Evolutionary conservation across 2,888 invertebrate genomes (phyloP).

Genomic region (Phorcus lineatus): DNA sequence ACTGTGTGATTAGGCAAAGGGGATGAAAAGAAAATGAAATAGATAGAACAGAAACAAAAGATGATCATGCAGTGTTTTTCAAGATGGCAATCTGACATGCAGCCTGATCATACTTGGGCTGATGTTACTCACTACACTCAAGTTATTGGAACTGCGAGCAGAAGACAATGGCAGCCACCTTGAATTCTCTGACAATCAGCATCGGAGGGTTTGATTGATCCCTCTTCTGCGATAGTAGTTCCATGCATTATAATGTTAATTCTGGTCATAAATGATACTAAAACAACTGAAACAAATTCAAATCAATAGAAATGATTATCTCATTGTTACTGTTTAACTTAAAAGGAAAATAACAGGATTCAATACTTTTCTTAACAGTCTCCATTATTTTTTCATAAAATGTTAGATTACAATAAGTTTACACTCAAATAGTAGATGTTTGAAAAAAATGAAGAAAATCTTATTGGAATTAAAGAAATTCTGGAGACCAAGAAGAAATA

Average conservation of each 20-base stretch:
- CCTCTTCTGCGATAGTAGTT: neutral
- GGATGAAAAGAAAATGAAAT: constrained; percentile 38
- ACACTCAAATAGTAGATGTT: too few relatives aligned
- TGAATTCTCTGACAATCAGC: neutral
- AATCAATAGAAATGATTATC: neutral
- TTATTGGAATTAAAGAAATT: neutral
- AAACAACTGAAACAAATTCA: constrained; percentile 18
- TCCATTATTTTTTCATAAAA: too few relatives aligned
- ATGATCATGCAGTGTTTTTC: constrained; percentile 30
- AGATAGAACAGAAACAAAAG: constrained; percentile 43
- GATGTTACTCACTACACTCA: constrained; percentile 5
- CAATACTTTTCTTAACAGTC: too few relatives aligned
- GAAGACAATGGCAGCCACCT: constrained; percentile 11
- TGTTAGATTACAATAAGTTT: too few relatives aligned
- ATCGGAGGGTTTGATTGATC: neutral
- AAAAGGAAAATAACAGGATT: too few relatives aligned
- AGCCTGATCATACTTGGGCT: constrained; percentile 12
- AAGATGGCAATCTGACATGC: constrained; percentile 14
- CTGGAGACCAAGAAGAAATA: neutral
- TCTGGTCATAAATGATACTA: constrained; percentile 2
- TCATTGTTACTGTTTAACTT: neutral
- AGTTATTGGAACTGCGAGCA: constrained; percentile 13
- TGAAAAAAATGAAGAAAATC: neutral
- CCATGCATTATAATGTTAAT: constrained; percentile 14
- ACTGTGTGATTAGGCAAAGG: constrained; percentile 79